Base-by-base conservation (phyloP, 2,113 vertebrate species). In the Myotis yumanensis region DNA sequence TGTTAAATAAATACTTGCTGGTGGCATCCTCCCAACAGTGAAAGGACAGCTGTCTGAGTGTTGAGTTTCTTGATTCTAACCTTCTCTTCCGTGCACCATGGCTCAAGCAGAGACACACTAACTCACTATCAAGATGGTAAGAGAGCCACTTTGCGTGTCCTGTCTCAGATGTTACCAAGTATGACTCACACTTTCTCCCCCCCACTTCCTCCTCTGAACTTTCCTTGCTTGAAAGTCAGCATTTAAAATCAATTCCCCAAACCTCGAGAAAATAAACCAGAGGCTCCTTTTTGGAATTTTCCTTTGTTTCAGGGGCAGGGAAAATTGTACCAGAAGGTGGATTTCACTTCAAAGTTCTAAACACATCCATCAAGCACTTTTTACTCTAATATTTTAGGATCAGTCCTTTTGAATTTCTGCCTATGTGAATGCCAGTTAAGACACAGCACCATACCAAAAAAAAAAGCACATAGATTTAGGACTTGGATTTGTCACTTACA, bases 121-220 rank as follows among this genome's bases (percentile, higher is more conserved):
- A 84, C 30, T 30, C 28, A 7, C 10, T 23, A 51, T 46, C 1
- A 1, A 91, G 52, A 80, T 66, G n/a, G 15, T 43, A 32, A 76
- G n/a, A 87, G 75, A 89, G 20, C 77, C 28, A 30, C 54, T 95
- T n/a, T 62, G 62, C 82, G 40, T 43, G 84, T 90, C 86, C 95
- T 95, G 72, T 89, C 87, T 92, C 85, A 87, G 81, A 93, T 96
- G 79, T 95, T 51, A 77, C 69, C n/a, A 93, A 96, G 84, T 37
- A 80, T 97, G 92, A 95, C 93, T 98, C 97, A 95, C 30, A 95
- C 30, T 97, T 94, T 94, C 92, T 94, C 90, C 68, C 68, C 87
- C 89, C 88, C 90, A 96, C 46, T 96, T 95, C 3, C 73, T 95
- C 91, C 96, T 97, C 92, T 86, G 95, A 97, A 96, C 91, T 86